phyloP scores from a whole-genome alignment of 2,888 invertebrate genomes.

The Conomelus anceps region DNA sequence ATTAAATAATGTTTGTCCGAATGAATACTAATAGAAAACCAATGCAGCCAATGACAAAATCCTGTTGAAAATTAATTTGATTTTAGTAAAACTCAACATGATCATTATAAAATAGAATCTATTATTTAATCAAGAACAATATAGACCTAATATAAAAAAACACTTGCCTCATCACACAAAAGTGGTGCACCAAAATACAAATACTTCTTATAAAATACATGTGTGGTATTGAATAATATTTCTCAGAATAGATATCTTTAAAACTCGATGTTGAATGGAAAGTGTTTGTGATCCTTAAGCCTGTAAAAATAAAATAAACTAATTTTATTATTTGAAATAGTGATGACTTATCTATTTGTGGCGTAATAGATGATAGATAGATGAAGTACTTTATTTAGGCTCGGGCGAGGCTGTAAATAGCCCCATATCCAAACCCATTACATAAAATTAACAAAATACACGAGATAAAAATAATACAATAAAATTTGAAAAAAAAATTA shows the following conservation, averaged over 20 bases:
- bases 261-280: constrained; percentile 46
- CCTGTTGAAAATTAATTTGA: too few relatives aligned
- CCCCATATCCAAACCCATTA: too few relatives aligned
- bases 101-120: neutral
- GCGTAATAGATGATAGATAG: neutral
- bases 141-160: neutral
- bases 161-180: neutral
- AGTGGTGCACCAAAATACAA: neutral
- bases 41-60: too few relatives aligned
- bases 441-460: too few relatives aligned
- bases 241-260: constrained; percentile 31
- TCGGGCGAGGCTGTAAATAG: too few relatives aligned
- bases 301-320: constrained; percentile 36
- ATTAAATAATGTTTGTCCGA: too few relatives aligned
- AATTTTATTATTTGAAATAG: neutral
- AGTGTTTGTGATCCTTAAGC: constrained; percentile 44
- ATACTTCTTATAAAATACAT: neutral
- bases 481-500: too few relatives aligned
- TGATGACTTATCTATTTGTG: neutral
- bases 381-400: too few relatives aligned
- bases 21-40: too few relatives aligned
- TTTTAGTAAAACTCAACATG: neutral
- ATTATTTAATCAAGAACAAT: neutral
- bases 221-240: neutral
- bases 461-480: too few relatives aligned